Evolutionary conservation across 1,140 invertebrate genomes (phyloP).

Genomic region (Tetramorium parvispinum): DNA sequence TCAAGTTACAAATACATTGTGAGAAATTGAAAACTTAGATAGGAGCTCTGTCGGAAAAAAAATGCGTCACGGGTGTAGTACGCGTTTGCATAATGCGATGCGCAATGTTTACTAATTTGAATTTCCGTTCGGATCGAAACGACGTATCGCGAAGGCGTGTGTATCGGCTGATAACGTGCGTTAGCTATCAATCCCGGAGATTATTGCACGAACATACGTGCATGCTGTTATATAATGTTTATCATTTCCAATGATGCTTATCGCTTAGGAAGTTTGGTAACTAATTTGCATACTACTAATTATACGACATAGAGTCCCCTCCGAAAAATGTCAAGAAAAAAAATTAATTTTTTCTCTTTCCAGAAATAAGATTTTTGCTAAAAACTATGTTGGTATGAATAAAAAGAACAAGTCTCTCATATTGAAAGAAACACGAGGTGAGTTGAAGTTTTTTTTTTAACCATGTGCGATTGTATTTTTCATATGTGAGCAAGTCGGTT

Average conservation of each 20-base stretch:
- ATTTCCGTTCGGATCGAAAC: conserved; percentile 9
- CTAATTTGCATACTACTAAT: neutral
- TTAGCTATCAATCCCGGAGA: neutral
- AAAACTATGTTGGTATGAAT: neutral
- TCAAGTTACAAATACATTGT: conserved; percentile 21
- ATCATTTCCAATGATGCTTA: conserved; percentile 7
- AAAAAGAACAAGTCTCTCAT: neutral
- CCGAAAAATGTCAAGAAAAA: neutral
- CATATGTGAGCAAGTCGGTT: neutral
- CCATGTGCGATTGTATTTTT: neutral
- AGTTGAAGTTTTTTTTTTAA: neutral
- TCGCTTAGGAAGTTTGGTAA: neutral
- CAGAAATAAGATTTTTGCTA: neutral
- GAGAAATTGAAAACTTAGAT: neutral
- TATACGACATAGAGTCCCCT: neutral
- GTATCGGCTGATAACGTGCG: neutral
- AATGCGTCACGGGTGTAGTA: neutral
- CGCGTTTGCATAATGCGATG: conserved; percentile 4
- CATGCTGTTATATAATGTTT: conserved; percentile 18
- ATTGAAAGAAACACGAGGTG: neutral
- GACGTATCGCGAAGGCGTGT: neutral
- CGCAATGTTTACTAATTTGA: conserved; percentile 38
- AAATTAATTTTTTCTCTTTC: neutral
- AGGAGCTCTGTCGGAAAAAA: conserved; percentile 20
- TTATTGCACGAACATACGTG: neutral